These are phyloP conservation scores for human (Homo sapiens) DNA, from an alignment of 2,113 vertebrate genomes.

Conservation along the genomic window DNA sequence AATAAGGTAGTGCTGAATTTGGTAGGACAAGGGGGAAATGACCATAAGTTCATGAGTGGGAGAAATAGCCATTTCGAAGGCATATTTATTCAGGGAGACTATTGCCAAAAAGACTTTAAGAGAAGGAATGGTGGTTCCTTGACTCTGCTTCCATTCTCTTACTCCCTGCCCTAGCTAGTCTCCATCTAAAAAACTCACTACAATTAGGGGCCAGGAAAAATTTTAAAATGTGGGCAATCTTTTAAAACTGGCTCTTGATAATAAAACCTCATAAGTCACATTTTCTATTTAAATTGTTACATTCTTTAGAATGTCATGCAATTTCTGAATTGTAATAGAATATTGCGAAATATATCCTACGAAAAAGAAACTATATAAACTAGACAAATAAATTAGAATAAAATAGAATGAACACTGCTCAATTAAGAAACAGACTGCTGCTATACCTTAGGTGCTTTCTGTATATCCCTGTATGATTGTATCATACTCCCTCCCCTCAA, in stretches of 20 bases:
- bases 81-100: neutral
- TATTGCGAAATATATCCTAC: neutral
- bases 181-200: neutral
- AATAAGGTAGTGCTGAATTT: conserved; percentile 9
- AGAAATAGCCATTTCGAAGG: neutral
- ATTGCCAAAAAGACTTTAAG: neutral
- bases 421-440: neutral
- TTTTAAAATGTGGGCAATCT: neutral
- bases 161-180: neutral
- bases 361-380: neutral
- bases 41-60: neutral
- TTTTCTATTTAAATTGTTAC: neutral
- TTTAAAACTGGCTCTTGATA: neutral
- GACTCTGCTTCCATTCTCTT: neutral
- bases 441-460: neutral
- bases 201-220: neutral
- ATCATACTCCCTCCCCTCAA: neutral
- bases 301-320: neutral
- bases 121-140: neutral
- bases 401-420: neutral
- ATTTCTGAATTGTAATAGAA: neutral
- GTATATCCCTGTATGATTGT: neutral
- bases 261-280: neutral
- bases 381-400: neutral
- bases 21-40: neutral